These are phyloP conservation scores for Calonectris borealis DNA, from an alignment of 2,113 vertebrate genomes.

Conservation along the genomic window DNA sequence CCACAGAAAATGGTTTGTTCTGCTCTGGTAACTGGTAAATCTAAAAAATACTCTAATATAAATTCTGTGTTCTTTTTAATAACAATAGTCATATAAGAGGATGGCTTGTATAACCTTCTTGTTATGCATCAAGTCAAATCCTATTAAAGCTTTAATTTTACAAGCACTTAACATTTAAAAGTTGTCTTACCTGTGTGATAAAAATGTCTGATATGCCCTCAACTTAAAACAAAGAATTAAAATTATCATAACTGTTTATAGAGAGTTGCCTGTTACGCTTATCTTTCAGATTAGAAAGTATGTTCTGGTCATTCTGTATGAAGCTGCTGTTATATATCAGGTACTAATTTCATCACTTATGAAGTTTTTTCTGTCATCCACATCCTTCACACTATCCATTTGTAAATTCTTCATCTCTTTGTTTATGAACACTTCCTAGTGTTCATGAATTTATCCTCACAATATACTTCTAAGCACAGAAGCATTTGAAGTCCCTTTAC, in stretches of 20 bases:
- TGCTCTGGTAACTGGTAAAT: slow-evolving; percentile 49
- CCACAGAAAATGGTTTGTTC: slow-evolving; percentile 42
- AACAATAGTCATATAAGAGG: slow-evolving; percentile 10
- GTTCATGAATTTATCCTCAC: neutral
- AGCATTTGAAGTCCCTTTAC: neutral
- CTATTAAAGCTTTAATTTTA: slow-evolving; percentile 24
- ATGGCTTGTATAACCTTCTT: neutral
- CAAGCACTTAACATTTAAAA: slow-evolving; percentile 1
- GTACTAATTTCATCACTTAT: neutral
- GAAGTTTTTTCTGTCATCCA: neutral
- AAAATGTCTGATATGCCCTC: neutral
- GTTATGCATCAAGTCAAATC: slow-evolving; percentile 13
- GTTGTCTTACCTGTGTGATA: neutral
- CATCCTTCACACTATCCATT: neutral
- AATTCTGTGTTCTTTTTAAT: slow-evolving; percentile 45
- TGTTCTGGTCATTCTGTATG: neutral
- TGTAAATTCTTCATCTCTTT: neutral
- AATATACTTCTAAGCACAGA: neutral
- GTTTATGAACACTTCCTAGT: neutral
- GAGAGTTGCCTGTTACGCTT: neutral
- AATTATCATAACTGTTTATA: neutral
- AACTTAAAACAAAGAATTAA: neutral
- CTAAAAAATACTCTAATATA: slow-evolving; percentile 15
- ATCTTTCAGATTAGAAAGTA: neutral
- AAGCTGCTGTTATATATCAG: neutral